These are phyloP conservation scores for Zaprionus lineosus DNA, from an alignment of 2,888 invertebrate genomes.

Conservation along the genomic window DNA sequence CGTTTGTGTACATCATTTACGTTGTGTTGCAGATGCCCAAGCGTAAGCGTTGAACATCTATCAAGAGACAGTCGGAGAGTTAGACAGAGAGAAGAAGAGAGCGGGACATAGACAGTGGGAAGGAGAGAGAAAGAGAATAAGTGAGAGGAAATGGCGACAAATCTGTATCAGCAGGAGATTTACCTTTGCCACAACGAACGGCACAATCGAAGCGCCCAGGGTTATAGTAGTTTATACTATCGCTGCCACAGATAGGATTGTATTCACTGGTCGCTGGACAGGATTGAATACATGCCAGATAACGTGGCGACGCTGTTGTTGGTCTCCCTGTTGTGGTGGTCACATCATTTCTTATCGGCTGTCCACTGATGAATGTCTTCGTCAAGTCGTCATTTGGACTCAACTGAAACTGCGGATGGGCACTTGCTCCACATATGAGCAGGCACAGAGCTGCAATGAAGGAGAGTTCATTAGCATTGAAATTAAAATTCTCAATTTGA, in stretches of 20 bases:
- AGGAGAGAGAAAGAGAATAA: no score
- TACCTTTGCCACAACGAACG: constrained; percentile 77
- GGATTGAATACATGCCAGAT: constrained; percentile 60
- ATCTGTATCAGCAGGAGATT: constrained; percentile 27
- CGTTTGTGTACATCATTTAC: background rate
- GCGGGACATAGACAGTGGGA: no score
- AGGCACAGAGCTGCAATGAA: constrained; percentile 5
- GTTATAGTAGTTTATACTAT: constrained; percentile 78
- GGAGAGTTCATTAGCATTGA: background rate
- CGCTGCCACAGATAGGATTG: constrained; percentile 82
- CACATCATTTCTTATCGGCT: constrained; percentile 12
- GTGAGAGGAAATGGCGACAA: no score
- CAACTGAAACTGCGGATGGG: constrained; percentile 25
- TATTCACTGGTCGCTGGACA: constrained; percentile 80
- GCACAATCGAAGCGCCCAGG: constrained; percentile 76
- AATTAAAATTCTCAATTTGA: background rate
- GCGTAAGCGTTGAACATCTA: constrained; percentile 42
- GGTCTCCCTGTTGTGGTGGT: constrained; percentile 45
- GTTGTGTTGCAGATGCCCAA: constrained; percentile 44
- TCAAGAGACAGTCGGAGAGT: no score
- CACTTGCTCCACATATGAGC: constrained; percentile 14
- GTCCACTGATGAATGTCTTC: constrained; percentile 27
- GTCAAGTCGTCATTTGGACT: constrained; percentile 1
- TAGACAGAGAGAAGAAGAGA: no score
- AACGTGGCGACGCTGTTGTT: constrained; percentile 64